phyloP scores from a whole-genome alignment of 37 sponge, comb jelly and placozoan species.

The Mnemiopsis leidyi region DNA sequence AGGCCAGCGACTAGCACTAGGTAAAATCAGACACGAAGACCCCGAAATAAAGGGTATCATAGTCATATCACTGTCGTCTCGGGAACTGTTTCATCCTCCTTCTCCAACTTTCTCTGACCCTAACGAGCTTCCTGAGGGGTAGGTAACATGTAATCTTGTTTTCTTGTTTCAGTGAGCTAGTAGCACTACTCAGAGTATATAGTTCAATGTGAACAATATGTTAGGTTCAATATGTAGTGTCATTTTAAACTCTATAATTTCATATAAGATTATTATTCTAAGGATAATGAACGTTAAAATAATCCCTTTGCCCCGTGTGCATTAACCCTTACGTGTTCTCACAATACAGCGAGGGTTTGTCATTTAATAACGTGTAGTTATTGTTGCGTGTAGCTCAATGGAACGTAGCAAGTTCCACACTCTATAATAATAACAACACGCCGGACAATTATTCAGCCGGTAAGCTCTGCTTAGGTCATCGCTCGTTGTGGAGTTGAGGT shows the following conservation, averaged over 20 bases:
- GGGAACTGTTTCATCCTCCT: constrained; percentile 66
- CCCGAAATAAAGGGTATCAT: constrained; percentile 74
- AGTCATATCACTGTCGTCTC: constrained; percentile 78
- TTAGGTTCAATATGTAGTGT: too few relatives aligned
- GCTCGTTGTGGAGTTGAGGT: not conserved
- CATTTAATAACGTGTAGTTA: too few relatives aligned
- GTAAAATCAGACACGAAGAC: constrained; percentile 73
- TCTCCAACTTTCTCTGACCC: constrained; percentile 48
- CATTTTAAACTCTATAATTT: too few relatives aligned
- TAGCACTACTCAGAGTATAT: too few relatives aligned
- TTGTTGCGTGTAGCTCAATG: not conserved
- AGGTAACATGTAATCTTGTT: too few relatives aligned
- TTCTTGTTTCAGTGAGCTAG: too few relatives aligned
- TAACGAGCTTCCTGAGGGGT: constrained; percentile 92
- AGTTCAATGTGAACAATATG: too few relatives aligned
- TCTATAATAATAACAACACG: not conserved
- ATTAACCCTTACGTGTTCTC: too few relatives aligned
- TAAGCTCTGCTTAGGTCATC: not conserved
- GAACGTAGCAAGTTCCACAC: not conserved
- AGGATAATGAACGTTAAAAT: too few relatives aligned
- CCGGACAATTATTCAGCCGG: not conserved
- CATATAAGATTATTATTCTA: too few relatives aligned
- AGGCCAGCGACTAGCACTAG: constrained; percentile 87
- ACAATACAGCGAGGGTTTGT: too few relatives aligned
- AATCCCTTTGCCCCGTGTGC: too few relatives aligned